These are phyloP conservation scores for Poecile montanus DNA, from an alignment of 2,797 vertebrate species.

Conservation along the genomic window DNA sequence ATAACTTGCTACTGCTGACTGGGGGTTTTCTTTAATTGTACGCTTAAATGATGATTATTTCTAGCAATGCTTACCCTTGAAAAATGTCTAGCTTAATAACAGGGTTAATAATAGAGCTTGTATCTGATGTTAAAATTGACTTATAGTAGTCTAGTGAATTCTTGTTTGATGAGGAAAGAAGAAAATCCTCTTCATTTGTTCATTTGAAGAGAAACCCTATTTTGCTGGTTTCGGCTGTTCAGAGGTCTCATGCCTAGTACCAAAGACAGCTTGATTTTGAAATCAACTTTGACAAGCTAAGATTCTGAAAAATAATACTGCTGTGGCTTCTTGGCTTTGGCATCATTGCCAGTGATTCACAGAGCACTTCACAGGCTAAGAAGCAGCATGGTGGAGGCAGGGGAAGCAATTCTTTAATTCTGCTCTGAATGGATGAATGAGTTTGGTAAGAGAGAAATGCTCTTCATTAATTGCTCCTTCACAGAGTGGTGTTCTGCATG, in stretches of 20 bases:
- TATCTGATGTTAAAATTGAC: not conserved
- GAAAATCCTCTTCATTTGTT: not conserved
- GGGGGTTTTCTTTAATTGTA: not conserved
- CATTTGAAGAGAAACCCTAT: not conserved
- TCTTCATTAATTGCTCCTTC: not conserved
- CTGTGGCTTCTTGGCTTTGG: not conserved
- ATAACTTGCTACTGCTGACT: not conserved
- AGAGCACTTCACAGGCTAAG: not conserved
- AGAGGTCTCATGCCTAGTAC: not conserved
- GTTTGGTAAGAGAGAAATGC: not conserved
- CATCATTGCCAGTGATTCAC: not conserved
- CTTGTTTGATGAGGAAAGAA: not conserved
- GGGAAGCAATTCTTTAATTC: constrained; percentile 20
- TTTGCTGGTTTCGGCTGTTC: not conserved
- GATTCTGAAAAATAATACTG: constrained; percentile 3
- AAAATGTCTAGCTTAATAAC: not conserved
- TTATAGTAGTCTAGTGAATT: not conserved
- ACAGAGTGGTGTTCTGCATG: not conserved
- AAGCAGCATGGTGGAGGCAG: not conserved
- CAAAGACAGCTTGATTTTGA: constrained; percentile 24
- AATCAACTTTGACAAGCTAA: constrained; percentile 27
- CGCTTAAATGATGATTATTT: not conserved
- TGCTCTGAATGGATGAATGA: not conserved
- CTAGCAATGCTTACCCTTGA: not conserved
- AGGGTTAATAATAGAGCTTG: not conserved